Evolutionary conservation across 2,888 invertebrate genomes (phyloP).

Genomic region (Ernsta delagoae): DNA sequence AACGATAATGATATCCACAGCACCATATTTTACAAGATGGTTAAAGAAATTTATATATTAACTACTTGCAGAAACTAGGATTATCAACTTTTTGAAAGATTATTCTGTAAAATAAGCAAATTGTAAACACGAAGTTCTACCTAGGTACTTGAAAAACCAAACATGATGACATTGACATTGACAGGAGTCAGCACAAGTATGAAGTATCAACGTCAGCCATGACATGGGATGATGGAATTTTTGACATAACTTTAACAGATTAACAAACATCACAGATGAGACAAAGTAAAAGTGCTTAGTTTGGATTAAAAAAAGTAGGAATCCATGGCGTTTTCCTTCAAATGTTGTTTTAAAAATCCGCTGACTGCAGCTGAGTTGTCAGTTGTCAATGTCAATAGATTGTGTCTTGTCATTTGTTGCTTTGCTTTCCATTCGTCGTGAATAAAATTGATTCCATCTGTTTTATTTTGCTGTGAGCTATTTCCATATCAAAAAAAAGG

Average conservation of each 20-base stretch:
- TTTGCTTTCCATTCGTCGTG: neutral
- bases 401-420: neutral
- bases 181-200: too few relatives aligned
- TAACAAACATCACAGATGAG: too few relatives aligned
- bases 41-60: slow-evolving; percentile 3
- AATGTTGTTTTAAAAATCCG: neutral
- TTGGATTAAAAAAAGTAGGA: too few relatives aligned
- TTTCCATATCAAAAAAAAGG: slow-evolving; percentile 52
- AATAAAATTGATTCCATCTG: slow-evolving; percentile 60
- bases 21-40: slow-evolving; percentile 62
- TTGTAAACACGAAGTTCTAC: neutral
- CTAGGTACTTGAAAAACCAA: too few relatives aligned
- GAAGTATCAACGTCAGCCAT: too few relatives aligned
- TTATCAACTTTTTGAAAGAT: neutral
- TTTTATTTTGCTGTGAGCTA: slow-evolving; percentile 67
- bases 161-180: too few relatives aligned
- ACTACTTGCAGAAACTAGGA: slow-evolving; percentile 1
- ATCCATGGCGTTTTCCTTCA: too few relatives aligned
- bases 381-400: slow-evolving; percentile 46
- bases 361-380: slow-evolving; percentile 60
- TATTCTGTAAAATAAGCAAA: neutral
- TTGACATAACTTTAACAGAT: too few relatives aligned
- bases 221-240: too few relatives aligned
- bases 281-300: too few relatives aligned
- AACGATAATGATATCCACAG: slow-evolving; percentile 76